These are phyloP conservation scores for Papilio aristodemus DNA, from an alignment of 1,140 invertebrate genomes.

Conservation along the genomic window DNA sequence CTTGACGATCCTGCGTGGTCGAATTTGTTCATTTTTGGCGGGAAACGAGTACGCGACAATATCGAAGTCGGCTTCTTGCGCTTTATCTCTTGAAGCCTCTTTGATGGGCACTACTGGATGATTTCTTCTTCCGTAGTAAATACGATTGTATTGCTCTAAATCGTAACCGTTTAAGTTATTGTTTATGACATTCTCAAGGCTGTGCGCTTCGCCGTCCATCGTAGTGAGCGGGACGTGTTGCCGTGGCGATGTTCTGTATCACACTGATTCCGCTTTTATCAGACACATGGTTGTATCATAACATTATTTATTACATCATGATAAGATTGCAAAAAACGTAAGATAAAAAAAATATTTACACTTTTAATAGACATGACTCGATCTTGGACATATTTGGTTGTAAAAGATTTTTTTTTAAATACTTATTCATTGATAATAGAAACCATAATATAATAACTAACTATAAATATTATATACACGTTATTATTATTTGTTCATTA, in stretches of 20 bases:
- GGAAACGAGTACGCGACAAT: constrained; percentile 88
- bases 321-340: constrained; percentile 23
- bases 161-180: constrained; percentile 82
- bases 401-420: too few species aligned
- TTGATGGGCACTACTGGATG: constrained; percentile 65
- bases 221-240: background rate
- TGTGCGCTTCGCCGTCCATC: constrained; percentile 72
- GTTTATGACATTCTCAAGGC: constrained; percentile 68
- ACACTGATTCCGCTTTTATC: constrained; percentile 18
- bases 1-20: constrained; percentile 87
- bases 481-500: too few species aligned
- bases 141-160: constrained; percentile 86
- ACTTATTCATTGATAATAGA: too few species aligned
- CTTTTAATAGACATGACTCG: background rate
- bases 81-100: constrained; percentile 59
- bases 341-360: background rate
- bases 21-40: constrained; percentile 83
- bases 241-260: background rate
- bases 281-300: constrained; percentile 9
- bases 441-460: too few species aligned
- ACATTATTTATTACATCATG: constrained; percentile 23
- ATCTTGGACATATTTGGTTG: background rate
- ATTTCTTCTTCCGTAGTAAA: constrained; percentile 86
- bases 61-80: constrained; percentile 85
- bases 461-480: too few species aligned